Conservation (phyloP, 2,888 invertebrate species). For the Heliconius ismenius region DNA sequence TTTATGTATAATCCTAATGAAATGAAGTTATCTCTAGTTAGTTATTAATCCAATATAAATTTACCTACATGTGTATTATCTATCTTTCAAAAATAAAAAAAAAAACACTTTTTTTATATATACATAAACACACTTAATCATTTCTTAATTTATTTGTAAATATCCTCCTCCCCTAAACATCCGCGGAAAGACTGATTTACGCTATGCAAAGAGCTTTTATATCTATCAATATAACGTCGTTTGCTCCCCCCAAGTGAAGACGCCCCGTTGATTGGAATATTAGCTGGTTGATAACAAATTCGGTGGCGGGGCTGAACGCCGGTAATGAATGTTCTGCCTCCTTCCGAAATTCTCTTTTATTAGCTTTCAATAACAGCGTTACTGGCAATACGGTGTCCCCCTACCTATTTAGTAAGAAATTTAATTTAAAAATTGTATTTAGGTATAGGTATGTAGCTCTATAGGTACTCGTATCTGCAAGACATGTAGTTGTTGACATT, state of each 20-base stretch:
- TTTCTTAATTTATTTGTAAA: neutral
- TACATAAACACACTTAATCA: neutral
- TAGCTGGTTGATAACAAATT: conserved; percentile 68
- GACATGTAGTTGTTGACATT: neutral
- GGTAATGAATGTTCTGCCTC: conserved; percentile 56
- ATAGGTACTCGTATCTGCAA: neutral
- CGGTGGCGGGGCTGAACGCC: conserved; percentile 57
- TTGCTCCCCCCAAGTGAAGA: conserved; percentile 45
- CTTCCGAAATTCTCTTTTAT: conserved; percentile 47
- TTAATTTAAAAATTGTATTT: conserved; percentile 12
- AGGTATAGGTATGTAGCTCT: neutral
- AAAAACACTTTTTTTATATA: neutral
- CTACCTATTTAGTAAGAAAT: neutral
- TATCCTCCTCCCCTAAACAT: neutral
- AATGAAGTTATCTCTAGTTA: neutral
- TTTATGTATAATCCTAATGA: neutral
- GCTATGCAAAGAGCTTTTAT: conserved; percentile 37
- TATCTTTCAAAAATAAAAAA: neutral
- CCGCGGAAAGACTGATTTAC: conserved; percentile 14
- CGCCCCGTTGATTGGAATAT: conserved; percentile 62
- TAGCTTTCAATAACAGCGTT: conserved; percentile 45
- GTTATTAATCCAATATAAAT: neutral
- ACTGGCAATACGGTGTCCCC: conserved; percentile 7
- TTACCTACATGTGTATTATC: no score
- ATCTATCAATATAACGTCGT: conserved; percentile 43